Evolutionary conservation across 2,113 vertebrate species (phyloP).

Genomic region (Silurus asotus): DNA sequence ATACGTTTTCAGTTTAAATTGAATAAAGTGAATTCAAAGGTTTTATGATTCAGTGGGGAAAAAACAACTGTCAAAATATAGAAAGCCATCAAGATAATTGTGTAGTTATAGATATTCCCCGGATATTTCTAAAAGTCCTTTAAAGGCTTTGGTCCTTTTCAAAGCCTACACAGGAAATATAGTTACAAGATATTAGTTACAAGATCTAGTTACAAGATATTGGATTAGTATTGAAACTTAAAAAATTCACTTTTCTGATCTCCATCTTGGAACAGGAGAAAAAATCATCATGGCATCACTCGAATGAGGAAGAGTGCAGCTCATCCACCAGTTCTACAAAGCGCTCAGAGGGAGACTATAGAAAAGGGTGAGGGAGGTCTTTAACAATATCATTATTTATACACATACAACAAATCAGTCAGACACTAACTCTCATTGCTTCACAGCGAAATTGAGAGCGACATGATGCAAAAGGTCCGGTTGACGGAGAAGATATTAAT

Average conservation of each 20-base stretch:
- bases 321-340: conserved; percentile 94
- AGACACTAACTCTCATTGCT: neutral
- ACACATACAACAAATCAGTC: neutral
- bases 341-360: conserved; percentile 84
- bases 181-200: too few species aligned
- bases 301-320: conserved; percentile 84
- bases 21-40: neutral
- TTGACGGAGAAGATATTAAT: conserved; percentile 93
- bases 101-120: neutral
- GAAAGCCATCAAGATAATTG: neutral
- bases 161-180: too few species aligned
- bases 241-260: conserved; percentile 27
- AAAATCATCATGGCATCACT: conserved; percentile 60
- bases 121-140: neutral
- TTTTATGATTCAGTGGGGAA: neutral
- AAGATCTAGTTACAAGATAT: too few species aligned
- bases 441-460: conserved; percentile 77
- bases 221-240: neutral
- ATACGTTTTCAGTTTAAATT: neutral
- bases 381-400: neutral
- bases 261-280: conserved; percentile 52
- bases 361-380: conserved; percentile 76
- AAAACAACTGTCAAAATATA: neutral
- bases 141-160: neutral
- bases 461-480: conserved; percentile 88